phyloP scores from a whole-genome alignment of 2,888 invertebrate species.

The Rhamphomyia laevipes region DNA sequence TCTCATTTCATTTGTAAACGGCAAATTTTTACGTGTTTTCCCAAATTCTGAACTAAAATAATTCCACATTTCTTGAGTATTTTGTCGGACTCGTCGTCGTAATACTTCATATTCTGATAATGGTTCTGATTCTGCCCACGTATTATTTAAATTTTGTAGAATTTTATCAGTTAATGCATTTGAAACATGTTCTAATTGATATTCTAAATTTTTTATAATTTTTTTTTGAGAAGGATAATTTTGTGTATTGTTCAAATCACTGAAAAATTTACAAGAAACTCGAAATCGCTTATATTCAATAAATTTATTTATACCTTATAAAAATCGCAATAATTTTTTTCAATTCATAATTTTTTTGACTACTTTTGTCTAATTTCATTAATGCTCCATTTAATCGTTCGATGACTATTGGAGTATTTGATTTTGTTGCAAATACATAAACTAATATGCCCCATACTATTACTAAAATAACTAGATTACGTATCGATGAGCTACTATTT shows the following conservation, averaged over 20 bases:
- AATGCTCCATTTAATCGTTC: conserved; percentile 58
- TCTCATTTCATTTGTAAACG: conserved; percentile 43
- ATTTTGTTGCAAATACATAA: conserved; percentile 16
- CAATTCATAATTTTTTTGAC: conserved; percentile 62
- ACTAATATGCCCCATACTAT: conserved; percentile 19
- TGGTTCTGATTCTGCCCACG: no score
- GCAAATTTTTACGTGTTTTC: conserved; percentile 45
- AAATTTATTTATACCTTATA: conserved; percentile 40
- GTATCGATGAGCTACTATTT: conserved; percentile 25
- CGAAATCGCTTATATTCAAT: no score
- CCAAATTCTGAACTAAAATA: conserved; percentile 62
- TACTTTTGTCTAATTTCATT: conserved; percentile 60
- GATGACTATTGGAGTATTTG: conserved; percentile 49
- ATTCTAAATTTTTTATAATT: conserved; percentile 6
- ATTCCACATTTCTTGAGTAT: conserved; percentile 79
- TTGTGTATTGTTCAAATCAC: no score
- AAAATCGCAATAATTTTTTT: conserved; percentile 50
- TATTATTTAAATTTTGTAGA: conserved; percentile 30
- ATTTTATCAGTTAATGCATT: conserved; percentile 7
- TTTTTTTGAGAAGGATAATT: neutral
- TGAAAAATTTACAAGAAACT: no score
- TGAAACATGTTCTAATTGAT: no score
- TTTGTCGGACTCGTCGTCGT: conserved; percentile 60
- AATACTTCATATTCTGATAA: conserved; percentile 65
- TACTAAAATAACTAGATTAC: conserved; percentile 32